Conservation (phyloP, 2,113 vertebrate species). For the Rhadina sibilatrix region DNA sequence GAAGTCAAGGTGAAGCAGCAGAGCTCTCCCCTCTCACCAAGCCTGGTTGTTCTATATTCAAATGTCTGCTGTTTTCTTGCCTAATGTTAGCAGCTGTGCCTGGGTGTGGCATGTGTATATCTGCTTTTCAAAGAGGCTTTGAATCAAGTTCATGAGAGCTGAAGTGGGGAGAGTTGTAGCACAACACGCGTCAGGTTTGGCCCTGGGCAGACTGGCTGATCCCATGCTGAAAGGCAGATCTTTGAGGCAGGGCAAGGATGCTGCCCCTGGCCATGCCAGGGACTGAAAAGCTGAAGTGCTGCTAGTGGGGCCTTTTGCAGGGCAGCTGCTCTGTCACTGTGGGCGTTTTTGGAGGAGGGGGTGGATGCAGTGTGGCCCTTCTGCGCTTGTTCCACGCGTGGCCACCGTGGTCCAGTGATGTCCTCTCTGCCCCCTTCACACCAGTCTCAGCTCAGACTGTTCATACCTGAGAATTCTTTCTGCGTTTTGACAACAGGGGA, state of each 20-base stretch:
- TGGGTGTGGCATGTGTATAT: not conserved
- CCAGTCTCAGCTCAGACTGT: not conserved
- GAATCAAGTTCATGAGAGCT: not conserved
- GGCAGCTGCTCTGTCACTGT: not conserved
- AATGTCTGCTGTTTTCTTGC: constrained; percentile 13
- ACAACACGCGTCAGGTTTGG: not conserved
- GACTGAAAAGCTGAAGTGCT: not conserved
- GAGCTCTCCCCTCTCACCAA: not conserved
- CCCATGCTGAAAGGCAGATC: rapidly evolving
- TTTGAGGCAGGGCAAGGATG: not conserved
- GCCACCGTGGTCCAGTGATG: rapidly evolving
- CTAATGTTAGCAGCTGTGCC: not conserved
- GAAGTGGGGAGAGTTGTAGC: not conserved
- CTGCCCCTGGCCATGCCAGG: rapidly evolving
- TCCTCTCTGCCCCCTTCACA: not conserved
- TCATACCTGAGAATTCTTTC: not conserved
- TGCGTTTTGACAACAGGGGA: not conserved
- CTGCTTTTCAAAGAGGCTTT: constrained; percentile 3
- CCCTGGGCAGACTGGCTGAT: rapidly evolving
- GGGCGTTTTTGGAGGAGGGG: rapidly evolving
- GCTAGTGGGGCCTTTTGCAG: not conserved
- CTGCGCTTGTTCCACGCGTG: not conserved
- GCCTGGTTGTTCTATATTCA: constrained; percentile 3
- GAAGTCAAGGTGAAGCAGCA: not conserved
- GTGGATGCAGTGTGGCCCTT: not conserved